These are phyloP conservation scores for Lamellibrachia satsuma DNA, from an alignment of 2,888 invertebrate species.

Conservation along the genomic window DNA sequence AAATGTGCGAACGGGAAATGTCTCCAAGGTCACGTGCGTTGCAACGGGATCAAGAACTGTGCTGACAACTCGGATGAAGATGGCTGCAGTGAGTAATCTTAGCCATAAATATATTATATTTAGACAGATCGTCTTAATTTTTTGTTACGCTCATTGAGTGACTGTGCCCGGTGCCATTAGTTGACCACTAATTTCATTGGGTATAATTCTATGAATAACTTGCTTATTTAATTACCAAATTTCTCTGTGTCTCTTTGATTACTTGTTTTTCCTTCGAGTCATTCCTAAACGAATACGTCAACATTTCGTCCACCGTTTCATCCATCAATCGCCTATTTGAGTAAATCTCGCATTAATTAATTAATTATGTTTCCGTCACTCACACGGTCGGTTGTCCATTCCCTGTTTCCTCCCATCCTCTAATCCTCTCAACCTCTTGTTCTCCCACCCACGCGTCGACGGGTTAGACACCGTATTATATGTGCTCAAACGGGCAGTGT, in stretches of 20 bases:
- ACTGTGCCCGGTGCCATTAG: background rate
- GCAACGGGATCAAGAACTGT: conserved; percentile 28
- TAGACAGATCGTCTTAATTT: background rate
- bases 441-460: background rate
- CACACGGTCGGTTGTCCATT: too few relatives aligned
- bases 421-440: background rate
- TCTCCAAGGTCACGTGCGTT: conserved; percentile 25
- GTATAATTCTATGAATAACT: background rate
- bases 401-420: too few relatives aligned
- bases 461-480: too few relatives aligned
- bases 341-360: too few relatives aligned
- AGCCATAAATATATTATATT: background rate
- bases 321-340: too few relatives aligned
- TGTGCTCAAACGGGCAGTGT: too few relatives aligned
- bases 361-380: too few relatives aligned
- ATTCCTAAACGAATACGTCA: too few relatives aligned
- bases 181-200: background rate
- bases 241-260: background rate
- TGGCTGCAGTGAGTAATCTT: conserved; percentile 28
- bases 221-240: background rate
- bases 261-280: background rate
- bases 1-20: conserved; percentile 25
- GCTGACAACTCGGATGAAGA: conserved; percentile 27
- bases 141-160: background rate
- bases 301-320: too few relatives aligned